phyloP scores from a whole-genome alignment of 2,797 vertebrate species.

The Manis pentadactyla region DNA sequence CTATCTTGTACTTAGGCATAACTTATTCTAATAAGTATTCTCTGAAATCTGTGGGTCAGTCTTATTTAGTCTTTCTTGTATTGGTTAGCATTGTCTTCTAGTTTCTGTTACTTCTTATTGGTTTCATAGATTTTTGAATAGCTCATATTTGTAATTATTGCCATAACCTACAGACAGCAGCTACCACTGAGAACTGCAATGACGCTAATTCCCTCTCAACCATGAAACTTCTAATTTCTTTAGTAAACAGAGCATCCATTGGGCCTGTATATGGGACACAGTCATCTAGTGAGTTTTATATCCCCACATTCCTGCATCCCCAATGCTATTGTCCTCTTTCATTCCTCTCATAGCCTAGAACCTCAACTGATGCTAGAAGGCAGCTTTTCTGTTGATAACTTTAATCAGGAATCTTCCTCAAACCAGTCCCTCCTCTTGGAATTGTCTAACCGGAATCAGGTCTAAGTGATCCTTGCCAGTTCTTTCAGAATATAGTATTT shows the following conservation, averaged over 20 bases:
- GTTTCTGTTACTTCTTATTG: background rate
- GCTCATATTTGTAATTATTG: background rate
- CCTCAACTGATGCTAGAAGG: background rate
- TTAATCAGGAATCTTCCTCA: background rate
- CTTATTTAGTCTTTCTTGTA: background rate
- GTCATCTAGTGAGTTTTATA: background rate
- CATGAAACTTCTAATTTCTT: background rate
- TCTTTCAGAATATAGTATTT: background rate
- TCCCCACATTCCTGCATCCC: background rate
- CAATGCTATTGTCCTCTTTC: background rate
- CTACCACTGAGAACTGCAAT: background rate
- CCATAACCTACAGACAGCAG: background rate
- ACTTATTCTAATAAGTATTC: too few species aligned
- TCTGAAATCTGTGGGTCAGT: background rate
- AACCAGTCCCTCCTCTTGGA: too few species aligned
- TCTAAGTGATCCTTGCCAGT: background rate
- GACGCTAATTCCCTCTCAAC: background rate
- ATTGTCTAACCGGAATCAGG: background rate
- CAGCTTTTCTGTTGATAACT: background rate
- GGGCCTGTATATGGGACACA: background rate
- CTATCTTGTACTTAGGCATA: background rate
- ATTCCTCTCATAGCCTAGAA: background rate
- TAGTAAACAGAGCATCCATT: background rate
- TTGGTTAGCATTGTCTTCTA: background rate
- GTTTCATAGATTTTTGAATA: too few species aligned